Conservation (phyloP, 53 echinoderm and acorn worm species). For the Holothuria scabra region DNA sequence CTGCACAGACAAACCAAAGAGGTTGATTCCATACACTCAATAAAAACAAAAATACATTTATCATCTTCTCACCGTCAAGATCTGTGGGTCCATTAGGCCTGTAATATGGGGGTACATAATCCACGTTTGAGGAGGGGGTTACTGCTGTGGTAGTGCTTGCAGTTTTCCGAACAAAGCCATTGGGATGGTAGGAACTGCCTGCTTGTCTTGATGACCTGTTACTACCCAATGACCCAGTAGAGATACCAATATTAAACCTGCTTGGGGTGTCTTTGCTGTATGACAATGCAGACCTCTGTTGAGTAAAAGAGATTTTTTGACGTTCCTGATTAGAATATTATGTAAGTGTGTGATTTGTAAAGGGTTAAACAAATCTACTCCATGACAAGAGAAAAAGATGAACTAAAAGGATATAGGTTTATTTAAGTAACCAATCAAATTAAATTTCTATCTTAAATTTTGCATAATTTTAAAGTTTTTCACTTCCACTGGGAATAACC, state of each 20-base stretch:
- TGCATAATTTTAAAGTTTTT: too few relatives aligned
- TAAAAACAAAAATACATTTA: neutral
- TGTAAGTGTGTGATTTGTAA: too few relatives aligned
- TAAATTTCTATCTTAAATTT: too few relatives aligned
- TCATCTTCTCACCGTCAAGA: conserved; percentile 81
- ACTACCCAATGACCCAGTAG: conserved; percentile 84
- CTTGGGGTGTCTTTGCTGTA: conserved; percentile 87
- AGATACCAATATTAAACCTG: conserved; percentile 91
- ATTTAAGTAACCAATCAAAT: too few relatives aligned
- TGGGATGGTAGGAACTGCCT: conserved; percentile 71
- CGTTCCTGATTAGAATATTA: too few relatives aligned
- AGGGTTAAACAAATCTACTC: too few relatives aligned
- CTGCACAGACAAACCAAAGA: neutral
- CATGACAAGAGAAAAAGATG: too few relatives aligned
- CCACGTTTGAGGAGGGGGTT: conserved; percentile 80
- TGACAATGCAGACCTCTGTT: conserved; percentile 86
- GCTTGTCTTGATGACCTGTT: conserved; percentile 71
- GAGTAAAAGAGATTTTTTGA: neutral
- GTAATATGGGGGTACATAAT: conserved; percentile 90
- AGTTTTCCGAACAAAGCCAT: conserved; percentile 89
- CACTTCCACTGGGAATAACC: too few relatives aligned
- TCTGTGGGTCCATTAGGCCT: conserved; percentile 82
- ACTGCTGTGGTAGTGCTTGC: conserved; percentile 80
- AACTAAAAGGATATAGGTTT: too few relatives aligned
- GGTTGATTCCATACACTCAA: neutral